Base-by-base conservation (phyloP, 2,113 vertebrate species). In the Sclerurus mexicanus region DNA sequence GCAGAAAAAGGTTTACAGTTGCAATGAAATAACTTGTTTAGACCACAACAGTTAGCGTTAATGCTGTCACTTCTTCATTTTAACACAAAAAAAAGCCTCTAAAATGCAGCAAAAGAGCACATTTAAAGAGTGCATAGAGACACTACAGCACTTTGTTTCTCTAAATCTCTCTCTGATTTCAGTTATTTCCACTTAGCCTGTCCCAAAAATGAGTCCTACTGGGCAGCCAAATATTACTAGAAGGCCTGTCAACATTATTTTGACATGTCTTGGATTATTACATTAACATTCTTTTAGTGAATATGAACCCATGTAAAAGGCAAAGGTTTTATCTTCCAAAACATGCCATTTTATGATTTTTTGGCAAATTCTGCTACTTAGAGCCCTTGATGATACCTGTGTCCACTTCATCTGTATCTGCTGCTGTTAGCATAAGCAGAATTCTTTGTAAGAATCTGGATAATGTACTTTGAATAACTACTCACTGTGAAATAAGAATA, bases 261-360 rank as follows among this genome's bases (percentile, higher is more conserved):
- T 53, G 20, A 91, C n/a, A 4, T 11, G 8, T 35, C 53, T 63
- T 62, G 20, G 31, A 85, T 63, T 31, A 37, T 39, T 76, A 58
- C 2, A 7, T 50, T 78, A 87, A 78, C 8, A 63, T 8, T 20
- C 4, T 28, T 76, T 64, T 28, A 84, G 19, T 20, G 2, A 80
- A n/a, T 20, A 73, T 9, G 31, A 92, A 47, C 13, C 33, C 33
- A 72, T 3, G 13, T 24, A 42, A 74, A 71, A 66, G 22, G 37
- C 40, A 89, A 74, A 91, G 25, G 22, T 31, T 60, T 37, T 24
- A 53, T 35, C 15, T 56, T 74, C 28, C 9, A 74, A 50, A 95
- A n/a, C 15, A 12, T 6, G 9, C 0, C 5, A 46, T 15, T 55
- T 63, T 15, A 37, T 0, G 4, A n/a, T n/a, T 46, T 76, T 42